Base-by-base conservation (phyloP, 2,113 vertebrate species). In the Danionella cerebrum region DNA sequence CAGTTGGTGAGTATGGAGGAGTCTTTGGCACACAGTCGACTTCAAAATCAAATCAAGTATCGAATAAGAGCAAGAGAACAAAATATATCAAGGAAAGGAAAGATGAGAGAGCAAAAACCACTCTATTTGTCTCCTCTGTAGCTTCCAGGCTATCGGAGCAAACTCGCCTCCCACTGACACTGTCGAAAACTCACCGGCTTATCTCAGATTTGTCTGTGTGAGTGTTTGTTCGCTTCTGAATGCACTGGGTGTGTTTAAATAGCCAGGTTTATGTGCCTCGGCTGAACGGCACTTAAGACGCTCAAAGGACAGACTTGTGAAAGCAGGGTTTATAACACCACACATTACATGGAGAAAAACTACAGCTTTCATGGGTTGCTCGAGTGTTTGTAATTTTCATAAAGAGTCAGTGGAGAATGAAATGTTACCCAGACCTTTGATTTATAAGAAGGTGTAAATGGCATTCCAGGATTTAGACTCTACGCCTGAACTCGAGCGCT, bases 141-240 rank as follows among this genome's bases (percentile, higher is more conserved):
- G 57, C 9, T 59, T 38, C n/a, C 0, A 3, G 19, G 22, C 50
- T 27, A 29, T 18, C 57, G 18, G 24, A 44, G 24, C 38, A 19
- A 60, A 60, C 39, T 16, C 36, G n/a, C 54, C 38, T 60, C 57
- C 39, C 39, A 60, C 57, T 44, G 57, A 60, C 39, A 44, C 19
- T 1, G 24, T 25, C 38, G 11, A 29, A 59, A 60, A 60, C 57
- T 18, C 7, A 9, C 38, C 27, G 22, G n/a, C 29, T 16, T 52
- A 52, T 11, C 16, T 22, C 2, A 16, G 21, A 6, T 5, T 29
- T 21, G 1, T 63, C 11, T 47, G 25, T 45, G 24, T 42, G 55
- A 10, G 4, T 18, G 55, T 42, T 3, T 14, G 8, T 59, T 4
- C 11, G 12, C 36, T 3, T 36, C 9, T 35, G 14, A 13, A 8